Conservation (phyloP, 2,888 invertebrate species). For the Lampropteryx suffumata region DNA sequence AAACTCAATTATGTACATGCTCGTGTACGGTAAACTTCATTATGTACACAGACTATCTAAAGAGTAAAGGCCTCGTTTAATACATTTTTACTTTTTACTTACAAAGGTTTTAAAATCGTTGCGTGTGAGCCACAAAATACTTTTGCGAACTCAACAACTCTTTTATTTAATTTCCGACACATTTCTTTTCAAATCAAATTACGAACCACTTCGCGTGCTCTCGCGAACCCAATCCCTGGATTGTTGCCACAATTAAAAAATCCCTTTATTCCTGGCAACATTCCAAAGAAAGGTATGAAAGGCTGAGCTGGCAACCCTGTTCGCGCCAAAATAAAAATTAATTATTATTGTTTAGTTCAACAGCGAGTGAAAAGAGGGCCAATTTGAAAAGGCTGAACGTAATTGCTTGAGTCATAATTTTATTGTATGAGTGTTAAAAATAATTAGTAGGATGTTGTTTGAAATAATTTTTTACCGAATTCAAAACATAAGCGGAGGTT, state of each 20-base stretch:
- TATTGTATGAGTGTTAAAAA: conserved; percentile 5
- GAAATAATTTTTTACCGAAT: too few species aligned
- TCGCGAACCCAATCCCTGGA: conserved; percentile 41
- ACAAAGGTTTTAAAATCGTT: too few species aligned
- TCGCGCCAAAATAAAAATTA: conserved; percentile 43
- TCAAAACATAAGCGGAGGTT: too few species aligned
- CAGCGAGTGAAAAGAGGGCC: conserved; percentile 28
- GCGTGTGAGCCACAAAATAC: too few species aligned
- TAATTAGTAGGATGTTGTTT: neutral
- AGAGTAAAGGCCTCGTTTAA: too few species aligned
- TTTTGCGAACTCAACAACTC: too few species aligned
- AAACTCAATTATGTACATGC: neutral
- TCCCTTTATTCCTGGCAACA: conserved; percentile 43
- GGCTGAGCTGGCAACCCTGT: conserved; percentile 34
- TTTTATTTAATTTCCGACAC: conserved; percentile 1
- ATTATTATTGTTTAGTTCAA: conserved; percentile 42
- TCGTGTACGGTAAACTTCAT: neutral
- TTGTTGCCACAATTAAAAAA: conserved; percentile 49
- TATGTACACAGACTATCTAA: too few species aligned
- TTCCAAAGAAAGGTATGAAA: conserved; percentile 37
- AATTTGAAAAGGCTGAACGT: conserved; percentile 16
- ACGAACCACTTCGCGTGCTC: conserved; percentile 36
- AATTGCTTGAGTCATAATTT: conserved; percentile 9
- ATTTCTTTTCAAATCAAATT: conserved; percentile 25
- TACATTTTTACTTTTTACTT: too few species aligned